phyloP scores from a whole-genome alignment of 2,888 invertebrate genomes.

The Agrotis puta region DNA sequence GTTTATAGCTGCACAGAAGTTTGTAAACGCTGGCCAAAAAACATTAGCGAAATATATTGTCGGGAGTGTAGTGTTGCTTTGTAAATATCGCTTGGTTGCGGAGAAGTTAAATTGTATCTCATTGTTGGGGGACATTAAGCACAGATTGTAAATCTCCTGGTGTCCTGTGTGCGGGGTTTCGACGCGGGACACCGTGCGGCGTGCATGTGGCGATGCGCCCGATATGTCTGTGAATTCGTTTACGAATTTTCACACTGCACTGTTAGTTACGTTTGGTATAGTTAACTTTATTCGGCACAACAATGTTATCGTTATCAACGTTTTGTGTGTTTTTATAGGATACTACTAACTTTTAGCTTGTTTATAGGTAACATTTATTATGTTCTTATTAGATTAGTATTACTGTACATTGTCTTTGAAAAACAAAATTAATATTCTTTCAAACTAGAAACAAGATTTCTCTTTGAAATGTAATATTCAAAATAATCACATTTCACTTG shows the following conservation, averaged over 20 bases:
- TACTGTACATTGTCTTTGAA: too few relatives aligned
- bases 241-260: slow-evolving; percentile 70
- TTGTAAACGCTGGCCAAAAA: slow-evolving; percentile 83
- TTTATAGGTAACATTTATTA: too few relatives aligned
- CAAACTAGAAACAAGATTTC: slow-evolving; percentile 42
- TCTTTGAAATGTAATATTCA: slow-evolving; percentile 29
- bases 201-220: slow-evolving; percentile 65
- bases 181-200: slow-evolving; percentile 47
- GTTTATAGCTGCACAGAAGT: slow-evolving; percentile 76
- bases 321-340: not conserved
- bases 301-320: slow-evolving; percentile 11
- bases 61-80: slow-evolving; percentile 78
- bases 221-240: slow-evolving; percentile 72
- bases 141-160: slow-evolving; percentile 85
- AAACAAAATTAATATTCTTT: too few relatives aligned
- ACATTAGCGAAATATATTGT: slow-evolving; percentile 81
- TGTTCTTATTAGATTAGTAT: too few relatives aligned
- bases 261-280: slow-evolving; percentile 15
- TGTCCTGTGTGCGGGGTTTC: slow-evolving; percentile 71
- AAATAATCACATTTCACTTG: slow-evolving; percentile 21
- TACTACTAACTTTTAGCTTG: not conserved
- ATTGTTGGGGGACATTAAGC: slow-evolving; percentile 86
- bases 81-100: slow-evolving; percentile 82
- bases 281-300: slow-evolving; percentile 18
- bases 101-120: slow-evolving; percentile 87